These are phyloP conservation scores for Parazoanthus darwini DNA, from an alignment of 92 coral and sea anemone species.

Conservation along the genomic window DNA sequence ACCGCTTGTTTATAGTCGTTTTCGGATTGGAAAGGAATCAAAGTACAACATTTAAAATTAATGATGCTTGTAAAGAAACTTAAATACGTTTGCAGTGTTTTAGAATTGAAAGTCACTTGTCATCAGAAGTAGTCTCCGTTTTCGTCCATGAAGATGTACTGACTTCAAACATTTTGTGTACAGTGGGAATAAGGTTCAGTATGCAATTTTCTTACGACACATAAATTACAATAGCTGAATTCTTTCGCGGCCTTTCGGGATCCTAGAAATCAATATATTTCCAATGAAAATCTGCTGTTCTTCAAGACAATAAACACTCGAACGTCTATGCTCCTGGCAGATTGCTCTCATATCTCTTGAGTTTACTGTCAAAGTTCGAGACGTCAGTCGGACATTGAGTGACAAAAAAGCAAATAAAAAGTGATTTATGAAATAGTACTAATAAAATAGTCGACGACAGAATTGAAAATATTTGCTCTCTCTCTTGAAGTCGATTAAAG, in stretches of 20 bases:
- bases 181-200: not conserved
- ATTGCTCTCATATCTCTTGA: not conserved
- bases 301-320: not conserved
- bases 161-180: not conserved
- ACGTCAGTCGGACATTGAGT: not conserved
- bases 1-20: not conserved
- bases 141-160: not conserved
- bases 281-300: not conserved
- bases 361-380: not conserved
- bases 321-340: not conserved
- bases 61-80: not conserved
- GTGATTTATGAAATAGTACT: not conserved
- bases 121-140: not conserved
- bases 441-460: not conserved
- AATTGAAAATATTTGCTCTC: not conserved
- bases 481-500: not conserved
- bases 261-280: conserved; percentile 3
- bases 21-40: not conserved
- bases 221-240: not conserved
- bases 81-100: not conserved
- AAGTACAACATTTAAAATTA: not conserved
- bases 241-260: conserved; percentile 1
- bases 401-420: not conserved
- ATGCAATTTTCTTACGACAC: not conserved
- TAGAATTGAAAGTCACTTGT: not conserved